Evolutionary conservation across 2,113 vertebrate genomes (phyloP), one percentile per base, ranked within the genome.

Genomic region (Scophthalmus maximus): DNA sequence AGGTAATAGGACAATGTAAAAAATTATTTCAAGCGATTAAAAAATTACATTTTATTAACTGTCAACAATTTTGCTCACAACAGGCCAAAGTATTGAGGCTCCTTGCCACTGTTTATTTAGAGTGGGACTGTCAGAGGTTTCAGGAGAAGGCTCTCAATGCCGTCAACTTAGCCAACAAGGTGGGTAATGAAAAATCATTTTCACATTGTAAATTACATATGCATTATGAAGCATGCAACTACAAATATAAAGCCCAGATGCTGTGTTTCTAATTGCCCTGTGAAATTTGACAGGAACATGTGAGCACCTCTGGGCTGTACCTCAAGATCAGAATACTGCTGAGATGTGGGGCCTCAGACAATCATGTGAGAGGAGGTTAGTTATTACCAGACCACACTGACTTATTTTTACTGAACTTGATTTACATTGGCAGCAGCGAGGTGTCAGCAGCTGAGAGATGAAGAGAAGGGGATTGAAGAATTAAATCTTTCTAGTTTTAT

Each of bases 31-130:
- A 68, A 42, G 22, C 7, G 56, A 47, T 52, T 62, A 3, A 15
- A 64, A 60, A 2, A 1, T 47, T 20, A 11, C 9, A 32, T 22
- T 10, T 5, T 3, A 61, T 26, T 30, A 34, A 34, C 32, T 34
- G 20, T 55, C 20, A 56, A 57, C 2, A 46, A 27, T 73, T 57
- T 36, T 64, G 17, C 42, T 65, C 55, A 82, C 78, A 79, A 78
- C 30, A 98, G 97, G 94, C 96, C 70, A 97, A 95, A 88, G 89
- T 93, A 66, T 92, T 99, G 51, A 92, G 94, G n/a, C 89, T 97
- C 63, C 91, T 98, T 4, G 95, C 95, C 20, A 95, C 92, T 2
- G 92, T 92, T 68, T 98, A 96, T 89, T 81, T 97, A 0, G 94
- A 97, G 34, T 97, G 95, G 94, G 93, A 96, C 59, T 89, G 85